These are phyloP conservation scores for Clupea harengus DNA, from an alignment of 2,113 vertebrate genomes.

Conservation along the genomic window DNA sequence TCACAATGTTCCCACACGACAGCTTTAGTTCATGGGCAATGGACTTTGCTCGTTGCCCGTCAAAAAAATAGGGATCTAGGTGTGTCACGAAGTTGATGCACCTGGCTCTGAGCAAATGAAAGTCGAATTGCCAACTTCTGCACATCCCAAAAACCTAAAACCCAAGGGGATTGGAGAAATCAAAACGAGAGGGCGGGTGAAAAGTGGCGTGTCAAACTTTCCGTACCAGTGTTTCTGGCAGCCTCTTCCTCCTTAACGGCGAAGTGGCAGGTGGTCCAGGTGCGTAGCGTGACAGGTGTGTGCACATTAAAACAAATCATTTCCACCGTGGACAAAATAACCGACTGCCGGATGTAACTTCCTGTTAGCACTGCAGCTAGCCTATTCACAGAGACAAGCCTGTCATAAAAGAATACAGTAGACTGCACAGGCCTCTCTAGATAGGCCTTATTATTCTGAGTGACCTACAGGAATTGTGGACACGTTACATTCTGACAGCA, in stretches of 20 bases:
- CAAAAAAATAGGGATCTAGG: not conserved
- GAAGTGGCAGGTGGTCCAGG: not conserved
- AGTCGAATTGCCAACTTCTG: not conserved
- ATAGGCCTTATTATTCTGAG: not conserved
- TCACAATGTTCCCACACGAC: too few species aligned
- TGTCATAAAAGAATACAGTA: conserved; percentile 11
- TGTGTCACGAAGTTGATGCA: not conserved
- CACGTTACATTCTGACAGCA: not conserved
- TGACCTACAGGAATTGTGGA: not conserved
- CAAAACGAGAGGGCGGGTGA: not conserved
- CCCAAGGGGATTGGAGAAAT: not conserved
- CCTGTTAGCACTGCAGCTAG: not conserved
- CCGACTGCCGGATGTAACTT: not conserved
- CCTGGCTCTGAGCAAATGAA: not conserved
- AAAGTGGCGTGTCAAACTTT: not conserved
- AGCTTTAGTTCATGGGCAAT: too few species aligned
- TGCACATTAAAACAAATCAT: not conserved
- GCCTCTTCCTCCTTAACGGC: not conserved
- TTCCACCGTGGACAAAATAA: not conserved
- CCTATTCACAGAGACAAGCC: not conserved
- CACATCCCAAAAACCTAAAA: not conserved
- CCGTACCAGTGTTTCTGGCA: not conserved
- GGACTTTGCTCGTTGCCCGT: too few species aligned
- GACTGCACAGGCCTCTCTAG: not conserved
- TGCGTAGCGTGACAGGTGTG: not conserved